Base-by-base conservation (phyloP, 2,797 vertebrate genomes). In the Tapirus indicus region DNA sequence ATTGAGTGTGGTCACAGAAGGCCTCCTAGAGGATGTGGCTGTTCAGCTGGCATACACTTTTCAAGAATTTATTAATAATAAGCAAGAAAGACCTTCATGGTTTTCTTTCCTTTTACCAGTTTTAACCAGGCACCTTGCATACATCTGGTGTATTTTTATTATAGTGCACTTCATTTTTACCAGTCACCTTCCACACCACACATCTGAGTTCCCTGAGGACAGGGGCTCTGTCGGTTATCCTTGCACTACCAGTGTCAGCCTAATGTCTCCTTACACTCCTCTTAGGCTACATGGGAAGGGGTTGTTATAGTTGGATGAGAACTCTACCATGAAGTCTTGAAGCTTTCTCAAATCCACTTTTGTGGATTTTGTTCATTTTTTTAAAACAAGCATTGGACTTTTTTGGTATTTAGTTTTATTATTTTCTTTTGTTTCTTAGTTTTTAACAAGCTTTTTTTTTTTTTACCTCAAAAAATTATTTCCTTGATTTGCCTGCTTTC, bases 381-480 rank as follows among this genome's bases (percentile, higher is more conserved):
- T 86, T 25, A n/a, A 47, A 75, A 66, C 13, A 71, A 88, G 16
- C 5, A 49, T 79, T 60, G 66, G 20, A 1, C 35, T 56, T 83
- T 78, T 88, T 90, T 54, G 47, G 32, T 71, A 80, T 85, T 74
- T 91, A 32, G 21, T 47, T 62, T 71, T 74, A 2, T 85, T 49
- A 4, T 41, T 72, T 78, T 77, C 10, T 88, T 44, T 95, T 35
- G 38, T 54, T 88, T 72, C 7, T 66, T 92, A 64, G 6, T 49
- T 82, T 96, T 71, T 71, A 91, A 83, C 90, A 54, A 60, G 21
- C 9, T 10, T 66, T 93, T 93, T 84, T 77, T 66, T 78, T 66
- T 49, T 64, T 18, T 54, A 79, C 21, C 21, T 78, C 21, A 69
- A 90, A 96, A 91, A 77, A 38, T 27, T 41, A 56, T 83, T 83